Conservation (phyloP, 2,888 invertebrate species). For the Salticus scenicus region DNA sequence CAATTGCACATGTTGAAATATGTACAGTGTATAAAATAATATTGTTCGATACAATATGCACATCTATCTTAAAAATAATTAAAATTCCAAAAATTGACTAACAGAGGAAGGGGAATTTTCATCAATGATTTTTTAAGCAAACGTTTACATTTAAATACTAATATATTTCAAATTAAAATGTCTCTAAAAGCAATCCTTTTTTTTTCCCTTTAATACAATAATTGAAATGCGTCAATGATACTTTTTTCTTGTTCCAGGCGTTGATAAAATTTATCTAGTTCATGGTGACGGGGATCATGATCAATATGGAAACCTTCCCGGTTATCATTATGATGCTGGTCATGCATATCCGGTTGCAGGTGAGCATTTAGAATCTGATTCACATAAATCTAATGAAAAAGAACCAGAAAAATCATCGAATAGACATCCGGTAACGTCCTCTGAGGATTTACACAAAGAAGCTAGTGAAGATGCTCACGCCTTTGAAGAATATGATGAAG, state of each 20-base stretch:
- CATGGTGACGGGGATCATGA: slow-evolving; percentile 38
- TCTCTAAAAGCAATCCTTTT: no score
- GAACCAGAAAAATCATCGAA: slow-evolving; percentile 33
- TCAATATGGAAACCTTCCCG: slow-evolving; percentile 32
- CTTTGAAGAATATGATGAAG: slow-evolving; percentile 24
- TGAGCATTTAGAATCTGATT: slow-evolving; percentile 45
- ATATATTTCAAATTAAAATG: no score
- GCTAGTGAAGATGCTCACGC: slow-evolving; percentile 9
- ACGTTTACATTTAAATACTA: no score
- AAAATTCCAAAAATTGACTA: no score
- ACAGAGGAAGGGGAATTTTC: no score
- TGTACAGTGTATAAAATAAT: no score
- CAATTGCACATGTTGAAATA: no score
- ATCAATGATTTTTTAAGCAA: no score
- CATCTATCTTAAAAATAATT: no score
- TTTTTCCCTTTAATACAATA: no score
- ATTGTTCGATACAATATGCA: no score
- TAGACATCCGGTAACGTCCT: not conserved
- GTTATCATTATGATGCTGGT: slow-evolving; percentile 48
- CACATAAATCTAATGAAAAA: slow-evolving; percentile 36
- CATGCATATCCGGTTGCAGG: slow-evolving; percentile 55
- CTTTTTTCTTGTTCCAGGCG: not conserved
- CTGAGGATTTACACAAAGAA: slow-evolving; percentile 4
- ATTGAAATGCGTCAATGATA: no score
- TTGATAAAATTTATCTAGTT: slow-evolving; percentile 54